phyloP scores from a whole-genome alignment of 2,797 vertebrate species.

The Falco naumanni region DNA sequence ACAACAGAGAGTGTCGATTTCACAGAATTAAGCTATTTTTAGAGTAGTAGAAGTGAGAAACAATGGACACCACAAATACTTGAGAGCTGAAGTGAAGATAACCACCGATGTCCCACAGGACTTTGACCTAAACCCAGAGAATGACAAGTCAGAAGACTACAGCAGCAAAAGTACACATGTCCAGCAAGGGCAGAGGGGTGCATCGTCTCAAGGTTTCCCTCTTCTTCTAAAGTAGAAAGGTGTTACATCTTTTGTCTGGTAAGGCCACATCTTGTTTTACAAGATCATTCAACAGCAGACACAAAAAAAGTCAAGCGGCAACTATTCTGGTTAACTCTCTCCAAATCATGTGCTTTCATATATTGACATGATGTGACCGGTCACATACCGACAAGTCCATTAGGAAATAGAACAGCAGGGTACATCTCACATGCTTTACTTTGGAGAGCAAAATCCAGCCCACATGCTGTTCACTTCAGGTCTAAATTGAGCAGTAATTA shows the following conservation, averaged over 20 bases:
- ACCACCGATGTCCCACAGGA: neutral
- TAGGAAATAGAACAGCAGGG: neutral
- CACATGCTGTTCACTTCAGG: neutral
- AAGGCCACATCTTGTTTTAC: neutral
- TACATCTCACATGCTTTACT: neutral
- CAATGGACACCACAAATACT: neutral
- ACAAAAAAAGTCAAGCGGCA: neutral
- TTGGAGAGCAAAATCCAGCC: neutral
- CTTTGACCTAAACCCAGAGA: neutral
- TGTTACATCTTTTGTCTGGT: neutral
- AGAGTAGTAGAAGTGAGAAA: neutral
- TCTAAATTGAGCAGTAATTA: neutral
- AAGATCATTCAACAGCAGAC: neutral
- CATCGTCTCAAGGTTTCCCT: neutral
- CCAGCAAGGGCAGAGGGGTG: neutral
- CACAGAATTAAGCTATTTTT: neutral
- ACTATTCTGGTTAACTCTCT: neutral
- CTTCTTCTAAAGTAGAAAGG: neutral
- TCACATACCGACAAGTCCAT: fast-evolving
- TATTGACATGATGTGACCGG: neutral
- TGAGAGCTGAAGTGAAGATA: neutral
- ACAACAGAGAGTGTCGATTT: neutral
- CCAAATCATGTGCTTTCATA: neutral
- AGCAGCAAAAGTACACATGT: neutral
- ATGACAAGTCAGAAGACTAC: neutral